These are phyloP conservation scores for Terrapene triunguis DNA, from an alignment of 2,113 vertebrate genomes.

Conservation along the genomic window DNA sequence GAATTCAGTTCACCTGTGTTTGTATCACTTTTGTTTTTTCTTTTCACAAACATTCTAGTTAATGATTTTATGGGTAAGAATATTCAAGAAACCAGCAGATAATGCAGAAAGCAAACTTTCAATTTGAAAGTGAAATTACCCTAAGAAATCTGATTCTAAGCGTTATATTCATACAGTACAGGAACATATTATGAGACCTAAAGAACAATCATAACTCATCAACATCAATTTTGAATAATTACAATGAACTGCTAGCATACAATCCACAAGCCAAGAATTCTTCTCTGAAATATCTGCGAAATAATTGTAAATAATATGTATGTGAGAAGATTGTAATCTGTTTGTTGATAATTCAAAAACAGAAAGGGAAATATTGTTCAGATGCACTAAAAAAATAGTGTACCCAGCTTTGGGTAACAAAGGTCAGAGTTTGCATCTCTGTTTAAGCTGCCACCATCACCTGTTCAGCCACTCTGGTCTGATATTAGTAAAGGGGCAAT, in stretches of 20 bases:
- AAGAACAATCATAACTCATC: background rate
- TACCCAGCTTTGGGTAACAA: conserved; percentile 14
- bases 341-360: background rate
- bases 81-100: background rate
- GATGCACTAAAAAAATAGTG: background rate
- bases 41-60: conserved; percentile 41
- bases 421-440: background rate
- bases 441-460: background rate
- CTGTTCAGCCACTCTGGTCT: background rate
- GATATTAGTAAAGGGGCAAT: background rate
- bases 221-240: background rate
- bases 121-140: conserved; percentile 18
- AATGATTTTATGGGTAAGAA: conserved; percentile 33
- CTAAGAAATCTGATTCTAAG: background rate
- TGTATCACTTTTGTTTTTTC: conserved; percentile 21
- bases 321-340: background rate
- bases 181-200: conserved; percentile 1
- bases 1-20: conserved; percentile 48
- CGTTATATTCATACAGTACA: background rate
- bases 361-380: background rate
- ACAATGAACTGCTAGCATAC: background rate
- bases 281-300: conserved; percentile 12
- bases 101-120: conserved; percentile 10
- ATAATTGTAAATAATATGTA: background rate
- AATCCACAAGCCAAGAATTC: background rate